phyloP scores from a whole-genome alignment of 2,113 vertebrate species.

The Maccullochella peelii region DNA sequence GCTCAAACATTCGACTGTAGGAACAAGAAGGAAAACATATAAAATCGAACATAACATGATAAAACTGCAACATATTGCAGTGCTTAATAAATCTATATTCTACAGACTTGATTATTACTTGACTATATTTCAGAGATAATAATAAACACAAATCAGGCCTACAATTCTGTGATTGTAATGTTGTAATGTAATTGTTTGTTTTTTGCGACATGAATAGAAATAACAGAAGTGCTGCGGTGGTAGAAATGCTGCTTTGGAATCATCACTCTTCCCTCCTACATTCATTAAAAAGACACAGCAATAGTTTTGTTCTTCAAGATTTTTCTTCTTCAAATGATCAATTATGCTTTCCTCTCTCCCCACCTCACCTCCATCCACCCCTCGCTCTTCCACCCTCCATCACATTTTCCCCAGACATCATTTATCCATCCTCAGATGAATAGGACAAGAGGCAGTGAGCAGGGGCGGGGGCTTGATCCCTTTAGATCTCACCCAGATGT shows the following conservation, averaged over 20 bases:
- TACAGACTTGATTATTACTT: not conserved
- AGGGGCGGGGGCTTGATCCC: not conserved
- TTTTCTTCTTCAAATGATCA: not conserved
- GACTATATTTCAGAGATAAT: not conserved
- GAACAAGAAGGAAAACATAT: too few relatives aligned
- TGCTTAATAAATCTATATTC: not conserved
- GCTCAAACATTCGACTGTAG: too few relatives aligned
- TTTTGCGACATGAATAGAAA: not conserved
- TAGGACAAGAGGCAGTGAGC: slow-evolving; percentile 14
- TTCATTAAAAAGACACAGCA: not conserved
- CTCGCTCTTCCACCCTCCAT: not conserved
- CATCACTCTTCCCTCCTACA: not conserved
- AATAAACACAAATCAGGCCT: not conserved
- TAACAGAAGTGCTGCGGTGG: not conserved
- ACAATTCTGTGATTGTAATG: not conserved
- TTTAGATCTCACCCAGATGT: slow-evolving; percentile 69
- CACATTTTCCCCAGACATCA: slow-evolving; percentile 22
- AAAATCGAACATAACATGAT: too few relatives aligned
- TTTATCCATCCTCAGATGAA: slow-evolving; percentile 29
- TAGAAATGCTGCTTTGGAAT: not conserved
- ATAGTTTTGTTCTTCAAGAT: not conserved
- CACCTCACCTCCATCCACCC: not conserved
- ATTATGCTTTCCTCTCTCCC: not conserved
- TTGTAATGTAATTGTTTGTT: too few relatives aligned
- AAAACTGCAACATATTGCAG: not conserved